These are phyloP conservation scores for Rhabdophis nuchalis DNA, from an alignment of 2,797 vertebrate species.

Conservation along the genomic window DNA sequence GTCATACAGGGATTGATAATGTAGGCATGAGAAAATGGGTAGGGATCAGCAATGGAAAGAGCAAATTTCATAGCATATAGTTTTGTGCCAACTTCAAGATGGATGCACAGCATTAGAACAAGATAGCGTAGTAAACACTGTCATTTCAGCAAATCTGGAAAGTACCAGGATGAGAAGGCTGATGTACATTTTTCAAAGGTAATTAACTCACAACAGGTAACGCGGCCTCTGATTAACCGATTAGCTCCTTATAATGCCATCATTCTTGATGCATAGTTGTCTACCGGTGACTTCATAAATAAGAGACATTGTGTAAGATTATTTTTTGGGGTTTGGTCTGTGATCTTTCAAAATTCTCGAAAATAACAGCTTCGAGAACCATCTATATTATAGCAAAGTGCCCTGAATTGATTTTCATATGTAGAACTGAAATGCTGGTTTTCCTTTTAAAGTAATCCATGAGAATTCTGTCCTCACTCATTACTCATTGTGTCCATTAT, in stretches of 20 bases:
- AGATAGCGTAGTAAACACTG: not conserved
- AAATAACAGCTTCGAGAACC: constrained; percentile 49
- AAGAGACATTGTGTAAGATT: not conserved
- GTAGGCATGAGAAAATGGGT: not conserved
- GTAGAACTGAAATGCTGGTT: constrained; percentile 1
- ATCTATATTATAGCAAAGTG: constrained; percentile 43
- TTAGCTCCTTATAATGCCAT: constrained; percentile 39
- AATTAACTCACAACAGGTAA: constrained; percentile 23
- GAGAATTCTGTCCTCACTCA: constrained; percentile 12
- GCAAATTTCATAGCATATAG: not conserved
- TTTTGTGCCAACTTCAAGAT: not conserved
- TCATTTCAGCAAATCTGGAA: not conserved
- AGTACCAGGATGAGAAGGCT: not conserved
- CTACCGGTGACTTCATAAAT: constrained; percentile 38
- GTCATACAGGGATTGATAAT: not conserved
- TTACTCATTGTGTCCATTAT: not conserved
- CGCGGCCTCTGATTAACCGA: constrained; percentile 40
- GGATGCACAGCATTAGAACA: not conserved
- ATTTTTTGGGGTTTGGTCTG: constrained; percentile 32
- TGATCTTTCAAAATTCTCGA: constrained; percentile 50
- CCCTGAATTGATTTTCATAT: constrained; percentile 39
- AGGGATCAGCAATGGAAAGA: not conserved
- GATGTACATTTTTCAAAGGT: not conserved
- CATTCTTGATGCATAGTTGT: constrained; percentile 38
- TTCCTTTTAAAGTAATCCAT: constrained; percentile 53